Evolutionary conservation across 2,113 vertebrate genomes (phyloP).

Genomic region (Malurus melanocephalus): DNA sequence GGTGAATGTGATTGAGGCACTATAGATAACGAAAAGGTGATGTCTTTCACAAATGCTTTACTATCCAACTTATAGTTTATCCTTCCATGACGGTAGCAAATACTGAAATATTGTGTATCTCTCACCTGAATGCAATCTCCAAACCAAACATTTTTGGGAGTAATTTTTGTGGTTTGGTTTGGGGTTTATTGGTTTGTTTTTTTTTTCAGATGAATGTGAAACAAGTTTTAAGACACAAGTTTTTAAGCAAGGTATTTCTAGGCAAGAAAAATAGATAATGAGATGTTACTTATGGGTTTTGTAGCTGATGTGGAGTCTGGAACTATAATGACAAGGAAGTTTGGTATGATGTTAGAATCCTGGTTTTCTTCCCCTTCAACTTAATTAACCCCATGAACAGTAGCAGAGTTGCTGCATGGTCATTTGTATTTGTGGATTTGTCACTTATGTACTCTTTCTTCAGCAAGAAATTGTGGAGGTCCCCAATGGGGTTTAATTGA

Average conservation of each 20-base stretch:
- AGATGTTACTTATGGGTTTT: neutral
- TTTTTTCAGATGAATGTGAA: neutral
- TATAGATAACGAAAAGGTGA: neutral
- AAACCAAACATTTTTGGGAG: neutral
- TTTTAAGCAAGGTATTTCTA: neutral
- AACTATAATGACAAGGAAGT: neutral
- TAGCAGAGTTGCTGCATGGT: neutral
- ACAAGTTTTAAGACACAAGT: neutral
- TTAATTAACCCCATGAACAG: neutral
- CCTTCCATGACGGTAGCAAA: neutral
- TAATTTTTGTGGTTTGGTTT: neutral
- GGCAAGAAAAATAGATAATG: neutral
- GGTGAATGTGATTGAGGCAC: neutral
- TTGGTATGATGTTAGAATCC: neutral
- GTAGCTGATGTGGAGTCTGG: neutral
- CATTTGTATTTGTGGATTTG: neutral
- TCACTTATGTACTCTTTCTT: neutral
- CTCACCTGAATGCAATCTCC: neutral
- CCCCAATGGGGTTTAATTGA: neutral
- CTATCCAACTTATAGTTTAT: neutral
- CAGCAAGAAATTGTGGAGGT: neutral
- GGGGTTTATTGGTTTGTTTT: no score
- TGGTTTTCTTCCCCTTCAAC: neutral
- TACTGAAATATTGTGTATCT: neutral
- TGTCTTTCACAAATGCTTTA: neutral